Evolutionary conservation across 2,113 vertebrate species (phyloP), one percentile per base, ranked within the genome.

Genomic region (Oophaga pumilio): DNA sequence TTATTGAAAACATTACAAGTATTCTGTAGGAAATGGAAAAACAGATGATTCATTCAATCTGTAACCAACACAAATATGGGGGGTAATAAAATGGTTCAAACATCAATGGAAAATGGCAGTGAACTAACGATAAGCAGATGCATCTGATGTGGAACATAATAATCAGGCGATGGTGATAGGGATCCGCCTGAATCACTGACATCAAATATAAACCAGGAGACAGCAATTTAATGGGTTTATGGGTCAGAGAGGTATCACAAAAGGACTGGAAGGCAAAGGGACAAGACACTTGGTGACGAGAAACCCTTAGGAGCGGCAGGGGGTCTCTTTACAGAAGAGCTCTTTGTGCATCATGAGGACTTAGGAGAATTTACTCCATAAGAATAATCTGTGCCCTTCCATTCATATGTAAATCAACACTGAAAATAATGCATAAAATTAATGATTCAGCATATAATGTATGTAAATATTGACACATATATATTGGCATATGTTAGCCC

Each of bases 161-260:
- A 43, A 81, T 22, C 26, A 49, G 57, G 57, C 43, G 18, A 22
- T 22, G 52, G 57, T 81, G 62, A 22, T 22, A 79, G 28, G 9
- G 57, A 62, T 43, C 78, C 57, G 43, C 78, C 78, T 81, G 26
- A 62, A 81, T 62, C 57, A 81, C 28, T 18, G 8, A 43, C 26
- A 43, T 81, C 56, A 62, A 60, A 62, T 81, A 62, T 81, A 57
- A 81, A 68, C 2, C 60, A 68, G 81, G 8, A 66, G 14, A 82
- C 12, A 68, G 60, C 20, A 66, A 68, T 22, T n/a, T 82, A 82
- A 82, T 82, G 81, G 62, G 33, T 82, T 66, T 26, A 82, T 49
- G 49, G 81, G 64, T 82, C 81, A 68, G 43, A 68, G 81, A 6
- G 49, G 62, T 68, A 82, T 52, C 43, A 66, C 62, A 82, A 50